phyloP scores from a whole-genome alignment of 2,113 vertebrate genomes.

The Suncus etruscus region DNA sequence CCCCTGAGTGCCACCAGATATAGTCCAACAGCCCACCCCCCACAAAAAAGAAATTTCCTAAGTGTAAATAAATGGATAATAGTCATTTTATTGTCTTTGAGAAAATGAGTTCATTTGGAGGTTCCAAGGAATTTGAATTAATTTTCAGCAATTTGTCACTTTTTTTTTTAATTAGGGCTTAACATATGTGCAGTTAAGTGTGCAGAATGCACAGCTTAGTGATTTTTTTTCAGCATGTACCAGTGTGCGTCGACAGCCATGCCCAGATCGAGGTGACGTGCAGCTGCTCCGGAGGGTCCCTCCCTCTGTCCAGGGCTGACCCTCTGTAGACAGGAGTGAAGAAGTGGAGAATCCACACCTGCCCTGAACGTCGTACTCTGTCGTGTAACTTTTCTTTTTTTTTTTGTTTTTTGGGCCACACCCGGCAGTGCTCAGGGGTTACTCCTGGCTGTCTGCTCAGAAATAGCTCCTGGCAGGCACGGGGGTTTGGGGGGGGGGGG shows the following conservation, averaged over 20 bases:
- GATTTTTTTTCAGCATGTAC: background rate
- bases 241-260: background rate
- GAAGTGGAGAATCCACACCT: no score
- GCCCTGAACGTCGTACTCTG: no score
- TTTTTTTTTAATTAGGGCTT: background rate
- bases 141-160: conserved; percentile 19
- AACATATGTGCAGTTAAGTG: background rate
- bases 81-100: conserved; percentile 8
- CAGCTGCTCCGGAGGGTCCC: background rate
- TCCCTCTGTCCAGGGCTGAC: no score
- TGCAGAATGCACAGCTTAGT: background rate
- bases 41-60: background rate
- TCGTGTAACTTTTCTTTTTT: no score
- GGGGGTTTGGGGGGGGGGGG: no score
- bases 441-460: no score
- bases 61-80: background rate
- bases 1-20: no score
- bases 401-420: no score
- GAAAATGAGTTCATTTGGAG: background rate
- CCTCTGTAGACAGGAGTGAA: no score
- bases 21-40: no score
- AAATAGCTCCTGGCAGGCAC: no score
- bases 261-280: background rate
- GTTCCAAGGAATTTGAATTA: conserved; percentile 23
- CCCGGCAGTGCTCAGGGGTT: no score